phyloP scores from a whole-genome alignment of 64 coral and sea anemone genomes.

The Porites australiensis region DNA sequence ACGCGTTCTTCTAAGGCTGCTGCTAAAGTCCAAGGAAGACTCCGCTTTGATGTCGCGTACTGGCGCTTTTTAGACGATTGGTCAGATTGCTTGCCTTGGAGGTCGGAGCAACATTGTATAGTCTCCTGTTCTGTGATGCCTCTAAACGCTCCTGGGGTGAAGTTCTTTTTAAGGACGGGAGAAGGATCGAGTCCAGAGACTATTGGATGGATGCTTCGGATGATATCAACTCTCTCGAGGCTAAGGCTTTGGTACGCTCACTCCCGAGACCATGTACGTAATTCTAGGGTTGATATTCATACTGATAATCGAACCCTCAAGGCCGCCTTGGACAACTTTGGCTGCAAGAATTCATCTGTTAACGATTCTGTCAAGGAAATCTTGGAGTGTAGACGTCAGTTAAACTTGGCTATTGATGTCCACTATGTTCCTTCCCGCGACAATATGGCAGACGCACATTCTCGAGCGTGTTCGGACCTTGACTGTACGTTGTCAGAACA shows the following conservation, averaged over 20 bases:
- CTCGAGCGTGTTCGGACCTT: not conserved
- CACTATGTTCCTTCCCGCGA: not conserved
- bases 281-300: constrained; percentile 14
- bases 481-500: constrained; percentile 1
- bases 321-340: constrained; percentile 3
- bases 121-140: not conserved
- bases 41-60: not conserved
- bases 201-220: constrained; percentile 10
- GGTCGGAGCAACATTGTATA: constrained; percentile 21
- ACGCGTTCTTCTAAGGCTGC: not conserved
- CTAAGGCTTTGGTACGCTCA: not conserved
- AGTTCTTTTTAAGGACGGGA: not conserved
- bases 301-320: constrained; percentile 1
- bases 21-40: not conserved
- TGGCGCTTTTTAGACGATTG: constrained; percentile 66
- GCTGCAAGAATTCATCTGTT: constrained; percentile 2
- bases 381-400: not conserved
- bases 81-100: constrained; percentile 29
- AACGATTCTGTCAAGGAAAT: constrained; percentile 9
- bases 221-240: constrained; percentile 39
- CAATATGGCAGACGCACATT: not conserved
- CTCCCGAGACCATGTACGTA: not conserved
- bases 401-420: not conserved
- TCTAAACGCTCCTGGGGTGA: constrained; percentile 16
- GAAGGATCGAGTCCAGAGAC: not conserved